Conservation (phyloP, 2,888 invertebrate genomes). For the Omphaloscelis lunosa region DNA sequence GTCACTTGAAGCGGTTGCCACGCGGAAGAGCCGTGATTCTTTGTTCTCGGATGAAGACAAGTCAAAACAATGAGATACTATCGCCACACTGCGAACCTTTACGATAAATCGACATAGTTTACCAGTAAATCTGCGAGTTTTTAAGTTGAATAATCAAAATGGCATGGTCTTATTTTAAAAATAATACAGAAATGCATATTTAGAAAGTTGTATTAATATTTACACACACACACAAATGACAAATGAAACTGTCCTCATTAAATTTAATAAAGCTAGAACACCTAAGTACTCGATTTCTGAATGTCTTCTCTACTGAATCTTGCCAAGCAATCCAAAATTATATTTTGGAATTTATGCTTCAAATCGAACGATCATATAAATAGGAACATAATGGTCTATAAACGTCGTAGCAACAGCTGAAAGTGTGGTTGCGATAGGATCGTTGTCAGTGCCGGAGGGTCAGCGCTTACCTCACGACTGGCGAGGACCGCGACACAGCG, state of each 20-base stretch:
- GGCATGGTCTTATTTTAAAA: constrained; percentile 50
- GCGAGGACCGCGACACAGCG: constrained; percentile 52
- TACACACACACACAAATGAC: background rate
- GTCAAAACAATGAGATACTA: constrained; percentile 84
- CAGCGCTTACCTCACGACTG: constrained; percentile 74
- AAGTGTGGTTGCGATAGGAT: constrained; percentile 79
- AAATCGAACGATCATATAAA: constrained; percentile 77
- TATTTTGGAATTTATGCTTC: constrained; percentile 69
- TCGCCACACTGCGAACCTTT: constrained; percentile 76
- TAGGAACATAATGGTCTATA: constrained; percentile 80
- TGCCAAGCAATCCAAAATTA: constrained; percentile 45
- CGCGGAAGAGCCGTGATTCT: constrained; percentile 84
- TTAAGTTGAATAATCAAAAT: constrained; percentile 67
- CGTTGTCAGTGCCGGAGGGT: constrained; percentile 73
- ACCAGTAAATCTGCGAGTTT: constrained; percentile 52
- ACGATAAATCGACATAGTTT: constrained; percentile 76
- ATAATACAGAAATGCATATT: constrained; percentile 11
- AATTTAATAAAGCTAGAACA: constrained; percentile 10
- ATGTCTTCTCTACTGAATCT: background rate
- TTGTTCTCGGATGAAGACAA: constrained; percentile 82
- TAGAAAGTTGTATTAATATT: constrained; percentile 20
- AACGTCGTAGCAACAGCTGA: constrained; percentile 77
- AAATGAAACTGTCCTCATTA: constrained; percentile 12
- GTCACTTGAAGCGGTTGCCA: constrained; percentile 86
- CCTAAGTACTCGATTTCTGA: constrained; percentile 14